Evolutionary conservation across 2,113 vertebrate genomes (phyloP).

Genomic region (Pygoscelis antarcticus): DNA sequence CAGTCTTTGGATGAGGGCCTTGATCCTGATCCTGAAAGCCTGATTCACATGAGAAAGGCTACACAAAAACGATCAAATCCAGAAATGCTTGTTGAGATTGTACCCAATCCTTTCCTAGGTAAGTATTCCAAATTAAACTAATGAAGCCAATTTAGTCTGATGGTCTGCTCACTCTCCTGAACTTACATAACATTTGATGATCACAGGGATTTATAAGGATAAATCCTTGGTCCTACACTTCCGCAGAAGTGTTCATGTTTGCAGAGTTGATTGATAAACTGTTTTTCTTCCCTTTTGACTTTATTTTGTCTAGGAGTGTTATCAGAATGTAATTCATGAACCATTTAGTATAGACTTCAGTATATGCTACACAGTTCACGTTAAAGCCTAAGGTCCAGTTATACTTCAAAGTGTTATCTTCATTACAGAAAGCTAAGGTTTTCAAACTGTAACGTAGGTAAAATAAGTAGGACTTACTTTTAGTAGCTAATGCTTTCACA

Average conservation of each 20-base stretch:
- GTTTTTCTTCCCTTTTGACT: background rate
- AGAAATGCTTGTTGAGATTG: background rate
- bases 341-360: background rate
- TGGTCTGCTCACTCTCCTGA: background rate
- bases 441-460: background rate
- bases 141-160: background rate
- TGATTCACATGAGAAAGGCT: background rate
- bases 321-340: background rate
- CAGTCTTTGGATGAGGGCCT: conserved; percentile 39
- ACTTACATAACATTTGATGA: background rate
- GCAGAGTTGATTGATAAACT: background rate
- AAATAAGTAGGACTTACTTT: background rate
- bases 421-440: background rate
- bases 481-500: background rate
- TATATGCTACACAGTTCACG: background rate
- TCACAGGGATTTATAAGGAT: background rate
- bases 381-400: background rate
- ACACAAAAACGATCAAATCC: background rate
- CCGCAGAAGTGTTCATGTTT: background rate
- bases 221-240: background rate
- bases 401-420: background rate
- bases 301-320: background rate
- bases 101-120: background rate
- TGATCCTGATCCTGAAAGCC: background rate
- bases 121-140: background rate